Conservation (phyloP, 2,797 vertebrate genomes). For the Lepus townsendii region DNA sequence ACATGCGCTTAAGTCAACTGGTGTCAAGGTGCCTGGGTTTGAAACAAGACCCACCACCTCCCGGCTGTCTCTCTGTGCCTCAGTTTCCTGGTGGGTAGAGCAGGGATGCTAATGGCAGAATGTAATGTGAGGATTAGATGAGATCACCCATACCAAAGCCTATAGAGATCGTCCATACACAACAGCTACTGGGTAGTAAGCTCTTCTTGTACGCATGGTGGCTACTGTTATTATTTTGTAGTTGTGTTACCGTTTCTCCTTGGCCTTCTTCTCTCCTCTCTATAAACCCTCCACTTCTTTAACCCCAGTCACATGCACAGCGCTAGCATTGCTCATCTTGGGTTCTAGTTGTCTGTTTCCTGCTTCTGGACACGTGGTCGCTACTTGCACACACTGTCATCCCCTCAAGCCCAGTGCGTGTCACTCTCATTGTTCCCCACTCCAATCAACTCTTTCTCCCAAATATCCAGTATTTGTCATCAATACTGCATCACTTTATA, state of each 20-base stretch:
- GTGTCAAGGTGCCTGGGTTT: background rate
- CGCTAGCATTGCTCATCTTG: background rate
- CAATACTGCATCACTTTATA: background rate
- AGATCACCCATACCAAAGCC: background rate
- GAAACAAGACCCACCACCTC: background rate
- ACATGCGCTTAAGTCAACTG: background rate
- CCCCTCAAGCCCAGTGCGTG: background rate
- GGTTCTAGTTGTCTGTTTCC: background rate
- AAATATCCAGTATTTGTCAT: background rate
- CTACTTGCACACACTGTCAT: background rate
- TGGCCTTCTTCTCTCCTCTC: background rate
- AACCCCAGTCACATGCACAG: background rate
- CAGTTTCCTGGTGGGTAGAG: constrained; percentile 22
- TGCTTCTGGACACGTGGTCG: background rate
- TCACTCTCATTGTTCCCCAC: background rate
- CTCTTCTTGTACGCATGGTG: background rate
- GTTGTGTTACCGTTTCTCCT: background rate
- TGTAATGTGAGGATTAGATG: background rate
- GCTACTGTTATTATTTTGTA: background rate
- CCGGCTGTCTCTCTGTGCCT: background rate
- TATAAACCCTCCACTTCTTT: background rate
- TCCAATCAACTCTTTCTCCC: background rate
- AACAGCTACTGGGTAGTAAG: background rate
- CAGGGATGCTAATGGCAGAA: background rate
- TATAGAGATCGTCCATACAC: background rate